Conservation (phyloP, 2,797 vertebrate species). For the Thunnus albacares region DNA sequence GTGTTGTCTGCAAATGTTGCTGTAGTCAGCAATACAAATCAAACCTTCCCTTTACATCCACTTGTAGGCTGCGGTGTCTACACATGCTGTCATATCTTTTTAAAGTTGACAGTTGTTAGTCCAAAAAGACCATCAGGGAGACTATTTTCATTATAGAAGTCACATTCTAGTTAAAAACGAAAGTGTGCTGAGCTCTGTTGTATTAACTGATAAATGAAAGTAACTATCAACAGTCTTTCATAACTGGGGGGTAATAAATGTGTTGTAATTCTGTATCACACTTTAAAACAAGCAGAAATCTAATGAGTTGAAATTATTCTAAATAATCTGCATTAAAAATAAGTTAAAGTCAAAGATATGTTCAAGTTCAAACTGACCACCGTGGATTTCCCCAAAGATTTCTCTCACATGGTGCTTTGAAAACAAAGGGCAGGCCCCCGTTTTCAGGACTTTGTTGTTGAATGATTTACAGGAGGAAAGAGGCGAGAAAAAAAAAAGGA, state of each 20-base stretch:
- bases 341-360: neutral
- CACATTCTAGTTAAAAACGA: neutral
- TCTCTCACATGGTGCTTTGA: neutral
- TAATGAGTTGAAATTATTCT: neutral
- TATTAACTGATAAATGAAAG: neutral
- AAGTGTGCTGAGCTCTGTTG: neutral
- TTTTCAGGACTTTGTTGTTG: neutral
- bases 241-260: neutral
- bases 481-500: neutral
- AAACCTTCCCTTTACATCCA: neutral
- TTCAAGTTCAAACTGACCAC: neutral
- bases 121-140: neutral
- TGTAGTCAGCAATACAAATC: neutral
- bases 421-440: neutral
- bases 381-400: neutral
- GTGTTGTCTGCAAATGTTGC: conserved; percentile 12
- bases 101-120: neutral
- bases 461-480: conserved; percentile 18
- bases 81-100: neutral
- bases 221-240: neutral
- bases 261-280: neutral
- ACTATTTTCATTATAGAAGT: neutral
- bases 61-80: neutral
- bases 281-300: neutral
- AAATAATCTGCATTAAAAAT: neutral